Percentiles rank a stretch among this genome's conserved stretches.
Conservation (phyloP, 2,888 invertebrate species). For the Didymodactylos carnosus region DNA sequence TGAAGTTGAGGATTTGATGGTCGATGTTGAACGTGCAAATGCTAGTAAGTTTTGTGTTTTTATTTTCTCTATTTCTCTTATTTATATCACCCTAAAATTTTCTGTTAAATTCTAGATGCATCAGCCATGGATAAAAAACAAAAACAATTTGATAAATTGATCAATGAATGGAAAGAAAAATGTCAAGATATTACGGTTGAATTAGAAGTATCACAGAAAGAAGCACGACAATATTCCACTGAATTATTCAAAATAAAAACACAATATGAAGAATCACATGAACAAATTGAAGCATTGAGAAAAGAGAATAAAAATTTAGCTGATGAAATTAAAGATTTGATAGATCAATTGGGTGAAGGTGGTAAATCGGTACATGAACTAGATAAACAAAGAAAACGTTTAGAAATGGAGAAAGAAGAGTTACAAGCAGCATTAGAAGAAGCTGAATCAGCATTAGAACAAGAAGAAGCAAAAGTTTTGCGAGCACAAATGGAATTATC, state of each 20-base stretch:
- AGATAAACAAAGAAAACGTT: conserved; percentile 89
- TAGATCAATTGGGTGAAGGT: conserved; percentile 98
- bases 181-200: conserved; percentile 85
- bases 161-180: conserved; percentile 99
- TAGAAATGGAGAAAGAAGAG: conserved; percentile 98
- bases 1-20: conserved; percentile 88
- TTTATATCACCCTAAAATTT: too few species aligned
- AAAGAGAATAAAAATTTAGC: conserved; percentile 85
- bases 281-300: conserved; percentile 86
- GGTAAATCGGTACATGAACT: conserved; percentile 98
- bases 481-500: conserved; percentile 90
- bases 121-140: conserved; percentile 92
- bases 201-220: conserved; percentile 93
- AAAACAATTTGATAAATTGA: conserved; percentile 98
- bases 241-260: conserved; percentile 94
- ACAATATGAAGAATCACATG: conserved; percentile 86
- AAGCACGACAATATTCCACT: conserved; percentile 96
- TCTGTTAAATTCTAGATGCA: too few species aligned
- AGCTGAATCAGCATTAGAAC: conserved; percentile 94
- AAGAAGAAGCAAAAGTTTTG: conserved; percentile 81
- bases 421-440: conserved; percentile 96
- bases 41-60: conserved; percentile 37
- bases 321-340: conserved; percentile 91
- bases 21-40: conserved; percentile 87
- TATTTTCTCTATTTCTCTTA: not conserved